A percentile compares a stretch with the other conserved stretches of the same genome.
Conservation (phyloP, 2,888 invertebrate species). For the Capitulum mitella region DNA sequence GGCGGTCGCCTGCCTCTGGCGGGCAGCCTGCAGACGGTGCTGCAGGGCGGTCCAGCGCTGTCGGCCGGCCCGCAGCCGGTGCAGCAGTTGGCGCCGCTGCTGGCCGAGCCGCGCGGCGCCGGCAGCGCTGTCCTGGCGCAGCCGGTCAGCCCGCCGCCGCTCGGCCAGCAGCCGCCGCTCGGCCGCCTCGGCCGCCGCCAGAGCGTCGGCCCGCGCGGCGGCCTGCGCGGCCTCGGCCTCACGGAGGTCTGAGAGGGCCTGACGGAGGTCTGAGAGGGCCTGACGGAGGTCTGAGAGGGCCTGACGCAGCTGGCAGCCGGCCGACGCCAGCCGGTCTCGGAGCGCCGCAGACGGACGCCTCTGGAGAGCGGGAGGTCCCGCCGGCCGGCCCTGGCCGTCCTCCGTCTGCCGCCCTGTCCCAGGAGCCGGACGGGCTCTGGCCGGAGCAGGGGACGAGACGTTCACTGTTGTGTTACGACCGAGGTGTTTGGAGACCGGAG, state of each 20-base stretch:
- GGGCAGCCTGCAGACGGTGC: neutral
- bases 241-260: neutral
- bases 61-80: neutral
- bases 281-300: neutral
- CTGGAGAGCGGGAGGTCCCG: no score
- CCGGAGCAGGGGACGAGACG: no score
- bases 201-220: neutral
- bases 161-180: neutral
- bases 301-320: no score
- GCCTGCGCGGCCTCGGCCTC: neutral
- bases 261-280: neutral
- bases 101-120: neutral
- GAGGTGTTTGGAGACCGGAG: neutral
- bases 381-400: no score
- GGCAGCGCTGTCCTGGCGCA: neutral
- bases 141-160: neutral
- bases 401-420: no score
- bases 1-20: neutral
- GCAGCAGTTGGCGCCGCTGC: neutral
- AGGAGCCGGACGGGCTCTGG: no score
- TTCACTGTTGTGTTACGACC: no score
- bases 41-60: neutral
- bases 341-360: no score
- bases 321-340: no score
- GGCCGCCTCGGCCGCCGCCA: neutral